These are phyloP conservation scores for Lophius americanus DNA, from an alignment of 2,797 vertebrate species.

Conservation along the genomic window DNA sequence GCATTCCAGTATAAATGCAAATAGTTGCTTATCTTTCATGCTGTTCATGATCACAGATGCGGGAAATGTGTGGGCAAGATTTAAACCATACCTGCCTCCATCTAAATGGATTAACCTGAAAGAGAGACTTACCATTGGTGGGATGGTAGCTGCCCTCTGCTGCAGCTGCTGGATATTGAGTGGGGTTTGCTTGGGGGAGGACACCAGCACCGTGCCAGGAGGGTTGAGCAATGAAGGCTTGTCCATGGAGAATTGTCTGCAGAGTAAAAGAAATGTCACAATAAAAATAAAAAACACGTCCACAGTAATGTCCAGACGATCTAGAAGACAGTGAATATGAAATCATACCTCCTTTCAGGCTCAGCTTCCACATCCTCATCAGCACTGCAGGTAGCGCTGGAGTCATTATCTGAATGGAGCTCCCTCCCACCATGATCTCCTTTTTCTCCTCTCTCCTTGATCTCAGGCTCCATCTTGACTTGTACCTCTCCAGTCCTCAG, in stretches of 20 bases:
- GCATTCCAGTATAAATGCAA: neutral
- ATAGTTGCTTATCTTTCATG: neutral
- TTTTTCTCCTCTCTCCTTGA: conserved; percentile 90
- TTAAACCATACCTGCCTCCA: conserved; percentile 29
- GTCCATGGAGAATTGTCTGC: conserved; percentile 90
- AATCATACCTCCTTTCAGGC: conserved; percentile 87
- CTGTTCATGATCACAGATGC: conserved; percentile 3
- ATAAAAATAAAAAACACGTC: neutral
- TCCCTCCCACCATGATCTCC: conserved; percentile 81
- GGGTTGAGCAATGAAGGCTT: conserved; percentile 91
- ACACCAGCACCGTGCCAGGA: conserved; percentile 87
- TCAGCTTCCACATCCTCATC: conserved; percentile 97
- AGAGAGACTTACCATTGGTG: conserved; percentile 89
- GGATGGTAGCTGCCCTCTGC: conserved; percentile 93
- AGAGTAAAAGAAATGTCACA: conserved; percentile 25
- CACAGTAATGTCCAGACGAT: neutral
- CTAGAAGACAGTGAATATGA: neutral
- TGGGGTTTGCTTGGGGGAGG: conserved; percentile 87
- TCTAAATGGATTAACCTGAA: conserved; percentile 49
- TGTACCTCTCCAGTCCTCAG: conserved; percentile 82
- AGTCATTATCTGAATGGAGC: conserved; percentile 95
- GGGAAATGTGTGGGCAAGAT: conserved; percentile 30
- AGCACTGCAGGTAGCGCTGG: conserved; percentile 99
- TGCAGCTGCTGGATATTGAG: conserved; percentile 95
- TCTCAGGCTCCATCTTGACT: conserved; percentile 90